Base-by-base conservation (phyloP, 2,888 invertebrate genomes). In the Cephus runcator region DNA sequence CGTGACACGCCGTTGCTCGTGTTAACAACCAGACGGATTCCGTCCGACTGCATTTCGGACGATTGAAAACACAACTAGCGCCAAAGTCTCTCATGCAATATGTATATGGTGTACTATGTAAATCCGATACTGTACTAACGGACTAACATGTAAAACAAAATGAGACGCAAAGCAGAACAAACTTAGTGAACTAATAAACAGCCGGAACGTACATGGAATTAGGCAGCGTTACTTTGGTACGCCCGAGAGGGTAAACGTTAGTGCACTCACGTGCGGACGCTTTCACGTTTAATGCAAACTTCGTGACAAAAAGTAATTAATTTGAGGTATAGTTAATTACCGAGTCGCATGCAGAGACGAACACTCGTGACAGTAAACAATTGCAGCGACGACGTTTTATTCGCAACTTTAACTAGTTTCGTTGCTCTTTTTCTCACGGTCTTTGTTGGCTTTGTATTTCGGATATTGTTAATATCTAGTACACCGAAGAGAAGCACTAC, bases 191-290 rank as follows among this genome's bases (percentile, higher is more conserved):
- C 75, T 76, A 76, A 77, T 74, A 77, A 80, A 79, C 75, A 71
- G 69, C 78, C 71, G 74, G 79, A 79, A 77, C 78, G 75, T 74
- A 73, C 35, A 78, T 76, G 78, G 73, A 80, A 80, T 81, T 78
- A 79, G 69, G 23, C 9, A 56, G 15, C 9, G 23, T 56, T 56
- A 23, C 56, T 56, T 56, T 56, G 56, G 56, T 56, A 56, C 56
- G 56, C 56, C 56, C 56, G 56, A 56, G 56, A 56, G 56, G 56
- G 23, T 56, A 56, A 56, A 56, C 56, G 56, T 56, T 23, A 23
- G 56, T 56, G 56, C 56, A 56, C 23, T 56, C 56, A 56, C 56
- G 56, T 56, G 56, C 56, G 56, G 15, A 15, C 2, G 56, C 56
- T 56, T 56, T 56, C 56, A 56, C 56, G 56, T 56, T 56, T 56